These are phyloP conservation scores for Cladopsammia gracilis DNA, from an alignment of 64 coral and sea anemone species.

Conservation along the genomic window DNA sequence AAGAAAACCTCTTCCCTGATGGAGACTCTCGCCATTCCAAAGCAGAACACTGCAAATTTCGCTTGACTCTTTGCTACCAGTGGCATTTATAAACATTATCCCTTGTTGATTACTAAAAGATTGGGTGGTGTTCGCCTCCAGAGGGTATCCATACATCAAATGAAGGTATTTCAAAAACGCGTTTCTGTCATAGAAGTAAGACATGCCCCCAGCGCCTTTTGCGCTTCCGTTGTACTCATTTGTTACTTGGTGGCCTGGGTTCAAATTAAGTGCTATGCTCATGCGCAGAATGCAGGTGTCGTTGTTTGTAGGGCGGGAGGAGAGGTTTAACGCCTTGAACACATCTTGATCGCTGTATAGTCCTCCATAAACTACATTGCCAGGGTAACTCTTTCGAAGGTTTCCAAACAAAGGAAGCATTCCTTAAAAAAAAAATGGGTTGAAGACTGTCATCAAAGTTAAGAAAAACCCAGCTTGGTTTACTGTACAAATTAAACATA, in stretches of 20 bases:
- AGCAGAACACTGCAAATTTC: constrained; percentile 69
- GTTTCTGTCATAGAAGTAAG: constrained; percentile 7
- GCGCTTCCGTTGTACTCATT: not conserved
- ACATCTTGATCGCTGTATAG: constrained; percentile 30
- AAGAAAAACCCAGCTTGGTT: not conserved
- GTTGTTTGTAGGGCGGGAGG: constrained; percentile 1
- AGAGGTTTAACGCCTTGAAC: constrained; percentile 11
- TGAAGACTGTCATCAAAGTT: not conserved
- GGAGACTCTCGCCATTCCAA: constrained; percentile 79
- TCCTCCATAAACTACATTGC: constrained; percentile 64
- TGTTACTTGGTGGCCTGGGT: constrained; percentile 34
- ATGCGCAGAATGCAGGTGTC: constrained; percentile 82
- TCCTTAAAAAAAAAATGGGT: constrained; percentile 9
- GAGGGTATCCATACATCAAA: not conserved
- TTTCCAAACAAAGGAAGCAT: constrained; percentile 55
- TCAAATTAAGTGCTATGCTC: constrained; percentile 83
- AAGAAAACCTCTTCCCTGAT: constrained; percentile 61
- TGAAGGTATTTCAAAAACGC: constrained; percentile 3
- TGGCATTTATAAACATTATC: constrained; percentile 81
- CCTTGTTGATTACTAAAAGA: constrained; percentile 52
- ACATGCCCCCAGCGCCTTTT: not conserved
- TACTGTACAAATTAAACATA: too few relatives aligned
- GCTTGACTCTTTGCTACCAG: not conserved
- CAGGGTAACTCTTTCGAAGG: constrained; percentile 68
- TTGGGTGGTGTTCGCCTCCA: not conserved